Evolutionary conservation across 2,888 invertebrate genomes (phyloP).

Genomic region (Platycnemis pennipes): DNA sequence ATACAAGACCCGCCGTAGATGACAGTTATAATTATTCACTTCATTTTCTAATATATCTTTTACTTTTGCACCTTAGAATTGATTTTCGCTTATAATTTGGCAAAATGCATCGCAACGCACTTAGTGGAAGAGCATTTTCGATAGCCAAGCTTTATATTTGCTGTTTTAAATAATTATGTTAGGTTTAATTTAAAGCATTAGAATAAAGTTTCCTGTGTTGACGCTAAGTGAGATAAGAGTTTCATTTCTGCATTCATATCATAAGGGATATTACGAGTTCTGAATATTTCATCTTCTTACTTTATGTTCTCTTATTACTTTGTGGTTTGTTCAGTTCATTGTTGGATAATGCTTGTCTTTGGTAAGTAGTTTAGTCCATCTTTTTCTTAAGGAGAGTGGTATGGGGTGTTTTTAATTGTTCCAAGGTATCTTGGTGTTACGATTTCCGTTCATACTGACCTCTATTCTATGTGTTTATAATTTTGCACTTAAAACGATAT

Average conservation of each 20-base stretch:
- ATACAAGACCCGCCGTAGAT: neutral
- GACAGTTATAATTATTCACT: neutral
- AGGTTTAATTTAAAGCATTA: neutral
- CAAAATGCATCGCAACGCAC: neutral
- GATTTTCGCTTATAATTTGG: neutral
- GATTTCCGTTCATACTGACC: neutral
- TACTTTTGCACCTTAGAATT: neutral
- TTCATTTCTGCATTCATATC: neutral
- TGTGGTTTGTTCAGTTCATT: neutral
- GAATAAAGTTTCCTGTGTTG: neutral
- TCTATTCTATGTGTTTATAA: neutral
- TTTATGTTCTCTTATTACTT: neutral
- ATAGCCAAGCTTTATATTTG: neutral
- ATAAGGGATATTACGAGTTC: neutral
- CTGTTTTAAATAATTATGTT: neutral
- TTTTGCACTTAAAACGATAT: neutral
- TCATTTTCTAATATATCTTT: neutral
- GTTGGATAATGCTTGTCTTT: neutral
- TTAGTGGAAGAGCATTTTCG: neutral
- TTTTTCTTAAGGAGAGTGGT: neutral
- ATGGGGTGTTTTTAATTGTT: neutral
- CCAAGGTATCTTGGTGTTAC: neutral
- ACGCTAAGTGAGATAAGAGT: neutral
- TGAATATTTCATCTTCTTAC: neutral
- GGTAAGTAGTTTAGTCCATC: neutral